phyloP scores from a whole-genome alignment of 2,113 vertebrate species.

The Smithornis capensis region DNA sequence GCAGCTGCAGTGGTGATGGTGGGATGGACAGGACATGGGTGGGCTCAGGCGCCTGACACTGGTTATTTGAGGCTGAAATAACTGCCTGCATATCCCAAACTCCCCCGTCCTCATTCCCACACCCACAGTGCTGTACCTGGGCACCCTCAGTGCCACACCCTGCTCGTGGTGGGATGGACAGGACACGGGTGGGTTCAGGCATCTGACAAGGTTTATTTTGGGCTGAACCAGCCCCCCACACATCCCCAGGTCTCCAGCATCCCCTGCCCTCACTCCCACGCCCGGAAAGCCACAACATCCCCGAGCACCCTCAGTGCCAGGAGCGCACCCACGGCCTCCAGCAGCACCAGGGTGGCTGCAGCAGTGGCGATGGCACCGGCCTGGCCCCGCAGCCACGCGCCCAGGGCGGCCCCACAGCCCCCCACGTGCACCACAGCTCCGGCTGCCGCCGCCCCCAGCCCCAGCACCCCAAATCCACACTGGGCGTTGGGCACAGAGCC shows the following conservation, averaged over 20 bases:
- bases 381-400: slow-evolving; percentile 74
- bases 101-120: neutral
- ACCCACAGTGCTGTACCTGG: neutral
- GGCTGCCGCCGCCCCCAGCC: slow-evolving; percentile 69
- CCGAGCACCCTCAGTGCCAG: slow-evolving; percentile 71
- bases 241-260: fast-evolving
- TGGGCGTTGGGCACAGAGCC: slow-evolving; percentile 81
- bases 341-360: neutral
- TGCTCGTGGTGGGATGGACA: neutral
- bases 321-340: slow-evolving; percentile 76
- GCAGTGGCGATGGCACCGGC: neutral
- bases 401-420: slow-evolving; percentile 79
- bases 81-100: neutral
- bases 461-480: slow-evolving; percentile 79
- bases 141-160: neutral
- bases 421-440: slow-evolving; percentile 73
- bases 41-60: too few relatives aligned
- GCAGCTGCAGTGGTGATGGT: neutral
- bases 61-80: too few relatives aligned
- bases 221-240: fast-evolving
- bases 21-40: too few relatives aligned
- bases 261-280: fast-evolving
- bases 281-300: slow-evolving; percentile 7
- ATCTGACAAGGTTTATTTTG: neutral
- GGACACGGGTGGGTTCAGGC: fast-evolving